Conservation (phyloP, 2,113 vertebrate species). For the Motacilla tschutschensis region DNA sequence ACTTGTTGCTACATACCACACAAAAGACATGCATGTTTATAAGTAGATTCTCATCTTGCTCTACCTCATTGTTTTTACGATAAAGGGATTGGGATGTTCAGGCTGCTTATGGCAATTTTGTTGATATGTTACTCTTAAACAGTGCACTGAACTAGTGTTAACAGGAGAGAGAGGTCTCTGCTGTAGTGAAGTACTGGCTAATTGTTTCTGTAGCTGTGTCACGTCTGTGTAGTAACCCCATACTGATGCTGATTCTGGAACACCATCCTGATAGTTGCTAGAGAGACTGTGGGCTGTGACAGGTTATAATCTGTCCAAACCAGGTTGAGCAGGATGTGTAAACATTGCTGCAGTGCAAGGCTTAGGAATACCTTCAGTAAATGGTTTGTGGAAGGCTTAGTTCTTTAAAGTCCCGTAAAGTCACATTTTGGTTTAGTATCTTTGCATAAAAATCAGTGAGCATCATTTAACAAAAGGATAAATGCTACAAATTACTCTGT, state of each 20-base stretch:
- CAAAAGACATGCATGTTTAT: background rate
- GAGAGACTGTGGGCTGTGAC: background rate
- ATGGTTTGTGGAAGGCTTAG: background rate
- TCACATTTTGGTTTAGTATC: background rate
- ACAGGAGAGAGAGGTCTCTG: background rate
- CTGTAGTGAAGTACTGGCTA: background rate
- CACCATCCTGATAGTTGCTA: fast-evolving
- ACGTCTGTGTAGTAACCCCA: fast-evolving
- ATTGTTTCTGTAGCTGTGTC: background rate
- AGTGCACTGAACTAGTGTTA: background rate
- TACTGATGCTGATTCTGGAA: background rate
- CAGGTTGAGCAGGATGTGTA: background rate
- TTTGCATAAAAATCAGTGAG: background rate
- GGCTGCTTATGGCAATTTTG: background rate
- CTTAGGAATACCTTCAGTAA: background rate
- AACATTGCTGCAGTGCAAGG: background rate
- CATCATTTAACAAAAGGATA: background rate
- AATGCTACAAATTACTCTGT: background rate
- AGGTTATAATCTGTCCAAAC: background rate
- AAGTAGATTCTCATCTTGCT: background rate
- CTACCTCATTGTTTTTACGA: background rate
- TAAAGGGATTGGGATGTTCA: background rate
- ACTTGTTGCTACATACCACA: background rate
- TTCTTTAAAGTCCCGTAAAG: background rate
- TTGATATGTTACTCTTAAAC: background rate